These are phyloP conservation scores for Sebastes matsubarae DNA, from an alignment of 2,797 vertebrate species.

Conservation along the genomic window DNA sequence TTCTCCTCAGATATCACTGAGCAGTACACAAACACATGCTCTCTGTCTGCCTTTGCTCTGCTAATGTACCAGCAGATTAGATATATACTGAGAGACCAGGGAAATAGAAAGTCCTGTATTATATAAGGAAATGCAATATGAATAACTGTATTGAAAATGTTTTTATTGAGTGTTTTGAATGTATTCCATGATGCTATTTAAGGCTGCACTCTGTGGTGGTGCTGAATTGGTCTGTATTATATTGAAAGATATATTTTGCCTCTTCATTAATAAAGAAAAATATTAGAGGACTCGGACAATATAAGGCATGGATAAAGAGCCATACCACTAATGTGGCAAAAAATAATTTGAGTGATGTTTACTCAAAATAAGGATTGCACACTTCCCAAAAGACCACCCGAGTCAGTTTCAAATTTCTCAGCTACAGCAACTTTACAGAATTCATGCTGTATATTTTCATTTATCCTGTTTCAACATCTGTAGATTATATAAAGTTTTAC, in stretches of 20 bases:
- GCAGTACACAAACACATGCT: constrained; percentile 9
- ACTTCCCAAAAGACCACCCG: background rate
- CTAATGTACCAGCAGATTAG: background rate
- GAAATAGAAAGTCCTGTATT: background rate
- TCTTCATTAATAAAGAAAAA: background rate
- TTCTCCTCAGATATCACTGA: constrained; percentile 31
- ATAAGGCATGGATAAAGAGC: background rate
- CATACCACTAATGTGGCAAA: fast-evolving
- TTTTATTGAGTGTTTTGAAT: background rate
- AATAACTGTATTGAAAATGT: background rate
- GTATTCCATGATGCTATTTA: background rate
- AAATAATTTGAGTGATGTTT: too few relatives aligned
- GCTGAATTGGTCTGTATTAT: background rate
- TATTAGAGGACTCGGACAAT: background rate
- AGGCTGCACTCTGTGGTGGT: background rate
- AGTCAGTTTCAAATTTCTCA: background rate
- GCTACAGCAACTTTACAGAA: background rate
- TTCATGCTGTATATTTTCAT: background rate
- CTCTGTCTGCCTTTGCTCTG: constrained; percentile 8
- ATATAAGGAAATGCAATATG: background rate
- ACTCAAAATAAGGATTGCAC: background rate
- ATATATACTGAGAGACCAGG: background rate
- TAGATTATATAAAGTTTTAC: background rate
- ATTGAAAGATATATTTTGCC: background rate
- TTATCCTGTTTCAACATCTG: background rate